Evolutionary conservation across 2,888 invertebrate genomes (phyloP), one percentile per base, ranked within the genome.

Genomic region (Cancer borealis): DNA sequence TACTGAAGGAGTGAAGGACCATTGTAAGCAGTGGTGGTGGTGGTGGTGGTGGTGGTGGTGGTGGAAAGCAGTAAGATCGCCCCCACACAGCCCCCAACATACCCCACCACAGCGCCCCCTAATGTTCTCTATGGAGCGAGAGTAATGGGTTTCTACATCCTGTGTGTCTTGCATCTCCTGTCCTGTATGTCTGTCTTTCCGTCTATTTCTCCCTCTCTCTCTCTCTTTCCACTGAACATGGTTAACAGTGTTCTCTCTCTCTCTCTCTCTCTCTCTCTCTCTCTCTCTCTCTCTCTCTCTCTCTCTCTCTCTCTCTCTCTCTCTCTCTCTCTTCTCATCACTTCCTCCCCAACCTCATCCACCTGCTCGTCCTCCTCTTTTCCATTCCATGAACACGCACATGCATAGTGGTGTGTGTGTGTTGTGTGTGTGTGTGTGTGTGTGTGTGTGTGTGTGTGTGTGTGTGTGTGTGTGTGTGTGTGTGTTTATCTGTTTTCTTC

Each of bases 381-480:
- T 54, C 54, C 54, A 54, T 17, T 54, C 14, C 54, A 54, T 54
- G 54, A 54, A 54, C 54, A 17, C 54, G 54, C 17, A 17, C 54
- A 39, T 87, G 45, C 17, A 3, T 12, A 3, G 54, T 54, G 54
- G 10, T 54, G 54, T 54, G 54, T 54, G 54, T 54, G 54, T 54
- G 54, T 30, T 30, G 54, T 54, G 54, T 54, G 54, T 54, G 54
- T 54, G 54, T 54, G 46, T 45, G 8, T 47, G 26, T 84, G 54
- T 54, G 54, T 54, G 54, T 84, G 39, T 84, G 84, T 84, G 84
- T 84, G 84, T 84, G 84, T 84, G 84, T 84, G 84, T 84, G 88
- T 66, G 66, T n/a, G 66, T n/a, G 21, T 84, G 39, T 84, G 84
- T 84, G 84, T 84, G 84, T 84, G 84, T 84, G 84, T 84, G 84